Base-by-base conservation (phyloP, 2,113 vertebrate genomes). In the Pholis gunnellus region DNA sequence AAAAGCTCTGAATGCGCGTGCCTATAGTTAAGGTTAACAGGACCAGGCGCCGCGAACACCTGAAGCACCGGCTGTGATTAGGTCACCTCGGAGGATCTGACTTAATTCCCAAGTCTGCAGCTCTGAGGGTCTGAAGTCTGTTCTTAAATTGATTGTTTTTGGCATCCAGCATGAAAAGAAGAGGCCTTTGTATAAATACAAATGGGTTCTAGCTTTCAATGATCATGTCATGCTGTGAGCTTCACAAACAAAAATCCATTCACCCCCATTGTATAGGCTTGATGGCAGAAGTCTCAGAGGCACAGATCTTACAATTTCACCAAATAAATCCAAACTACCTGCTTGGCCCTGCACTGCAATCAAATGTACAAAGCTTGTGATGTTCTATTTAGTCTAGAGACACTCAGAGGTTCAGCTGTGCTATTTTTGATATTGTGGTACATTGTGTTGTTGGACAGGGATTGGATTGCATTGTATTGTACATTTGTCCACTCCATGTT, bases 331-430 rank as follows among this genome's bases (percentile, higher is more conserved):
- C 44, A 46, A 46, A 46, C 14, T 10, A 40, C 38, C 38, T 9
- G 50, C 63, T 34, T 34, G 36, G 11, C 38, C 4, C 11, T 10
- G 11, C 14, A 15, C 20, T 14, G 40, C 65, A 36, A 22, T 60
- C 36, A 46, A 69, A 60, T 54, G 68, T 31, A 13, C 36, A 44
- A 9, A 44, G 13, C 50, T 46, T 8, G 3, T 27, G 9, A 52
- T 70, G 44, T 70, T 78, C 36, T 34, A 59, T 59, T 69, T 79
- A 61, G 29, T 31, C 9, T 50, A 8, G 20, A 73, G 36, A 54
- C 61, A 44, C 75, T 78, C 29, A 11, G 40, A 61, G 44, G 44
- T 22, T 61, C 57, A 71, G 77, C 66, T 29, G 17, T 31, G 50
- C 8, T 68, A 13, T 56, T 18, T 61, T 18, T n/a, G 7, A 22